Evolutionary conservation across 2,888 invertebrate genomes (phyloP), one percentile per base, ranked within the genome.

Genomic region (Ectemnius lituratus): DNA sequence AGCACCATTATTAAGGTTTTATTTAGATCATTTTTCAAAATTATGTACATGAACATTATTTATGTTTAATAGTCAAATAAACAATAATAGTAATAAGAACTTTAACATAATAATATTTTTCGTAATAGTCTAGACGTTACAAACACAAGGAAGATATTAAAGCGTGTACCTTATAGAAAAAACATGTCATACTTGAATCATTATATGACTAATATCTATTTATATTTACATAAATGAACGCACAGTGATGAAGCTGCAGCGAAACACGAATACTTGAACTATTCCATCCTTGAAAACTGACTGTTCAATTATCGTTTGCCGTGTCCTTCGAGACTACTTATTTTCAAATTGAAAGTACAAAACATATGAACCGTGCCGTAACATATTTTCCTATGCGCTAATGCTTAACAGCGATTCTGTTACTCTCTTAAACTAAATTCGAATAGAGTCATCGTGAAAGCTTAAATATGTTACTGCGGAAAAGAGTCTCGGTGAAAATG

Each of bases 1-100:
- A 89, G 88, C 88, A 89, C 86, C 86, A 88, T 88, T 87, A 86
- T 88, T 86, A 83, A 87, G 86, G 81, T 87, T 88, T 89, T 88
- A 88, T 89, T 85, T 83, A 84, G 81, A 87, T 84, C 84, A 85
- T 83, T 83, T 80, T 84, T 81, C 76, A 84, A 86, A 88, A 87
- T 87, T 89, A 89, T 89, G 82, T 89, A 89, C 89, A 88, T 81
- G 78, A 85, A 85, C 83, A 83, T 86, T 84, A 84, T 86, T 83
- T 86, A 78, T 84, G 80, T 75, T 86, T 83, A 82, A 85, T 84
- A 81, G 78, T 84, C 85, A 82, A 84, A 85, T 85, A 81, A 86
- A 86, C 85, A 85, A 82, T 84, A 86, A 82, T 80, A 77, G 70
- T 84, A 79, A 82, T 86, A 75, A 75, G 28, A 75, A 60, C 60